Base-by-base conservation (phyloP, 2,888 invertebrate genomes). In the Incurvaria masculella region DNA sequence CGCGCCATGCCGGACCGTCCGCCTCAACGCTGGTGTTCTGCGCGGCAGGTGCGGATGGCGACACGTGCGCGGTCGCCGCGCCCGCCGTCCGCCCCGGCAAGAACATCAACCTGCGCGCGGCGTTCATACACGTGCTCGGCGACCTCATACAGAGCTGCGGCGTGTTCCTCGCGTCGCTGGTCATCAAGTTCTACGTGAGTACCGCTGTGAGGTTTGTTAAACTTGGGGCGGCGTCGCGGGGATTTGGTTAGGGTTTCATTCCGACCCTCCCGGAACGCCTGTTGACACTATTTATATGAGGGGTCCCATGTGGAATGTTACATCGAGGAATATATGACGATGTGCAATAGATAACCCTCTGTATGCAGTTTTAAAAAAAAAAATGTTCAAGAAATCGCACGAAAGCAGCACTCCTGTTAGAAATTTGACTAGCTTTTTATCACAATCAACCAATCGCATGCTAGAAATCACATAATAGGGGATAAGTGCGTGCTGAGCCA, bases 121-220 rank as follows among this genome's bases (percentile, higher is more conserved):
- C 94, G 0, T 83, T 92, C 52, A 89, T 94, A 53, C 94, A 95
- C 69, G 93, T 94, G 20, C 72, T 95, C 46, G 94, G 94, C 0
- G 94, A 95, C 66, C 81, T 95, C 40, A 82, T 94, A 50, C 94
- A 95, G 67, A 94, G 93, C 69, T 79, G 92, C 47, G 94, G 94
- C 0, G 94, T 95, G 17, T 79, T 95, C 48, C 71, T 92, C 11
- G 92, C 94, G 0, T 89, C 94, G 0, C 69, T 92, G 26, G 80
- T 94, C 57, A 93, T 94, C 56, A 91, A 90, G 67, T 84, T 88
- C 61, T 85, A 84, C 66, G 90, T 90, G 63, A 82, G 85, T 75
- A 26, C 43, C 48, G 20, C 1, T 18, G 18, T 17, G 14, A 19
- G 27, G 38, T 5, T 43, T 46, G 16, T 26, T 18, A 38, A 11